A percentile compares a stretch with the other conserved stretches of the same genome.
Conservation (phyloP, 1,140 invertebrate genomes). For the Elysia chlorotica region DNA sequence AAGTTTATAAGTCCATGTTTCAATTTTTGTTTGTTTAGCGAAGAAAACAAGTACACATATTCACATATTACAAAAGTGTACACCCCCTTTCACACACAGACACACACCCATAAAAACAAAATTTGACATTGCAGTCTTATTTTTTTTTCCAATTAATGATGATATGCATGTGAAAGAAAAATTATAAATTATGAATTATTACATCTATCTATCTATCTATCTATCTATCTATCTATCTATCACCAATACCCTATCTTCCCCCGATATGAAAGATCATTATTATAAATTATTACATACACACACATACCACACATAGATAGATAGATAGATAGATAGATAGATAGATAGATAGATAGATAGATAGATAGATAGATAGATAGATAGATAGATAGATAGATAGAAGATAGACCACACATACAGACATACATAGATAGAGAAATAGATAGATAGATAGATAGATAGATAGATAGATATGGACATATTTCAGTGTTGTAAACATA, state of each 20-base stretch:
- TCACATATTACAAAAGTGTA: neutral
- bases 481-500: too few relatives aligned
- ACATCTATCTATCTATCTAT: too few relatives aligned
- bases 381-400: neutral
- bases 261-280: too few relatives aligned
- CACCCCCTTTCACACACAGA: neutral
- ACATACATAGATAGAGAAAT: neutral
- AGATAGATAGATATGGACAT: too few relatives aligned
- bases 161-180: too few relatives aligned
- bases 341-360: neutral
- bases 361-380: neutral
- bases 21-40: neutral
- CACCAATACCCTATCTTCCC: too few relatives aligned
- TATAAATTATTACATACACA: neutral
- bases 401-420: neutral
- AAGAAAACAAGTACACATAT: too few relatives aligned
- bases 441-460: neutral
- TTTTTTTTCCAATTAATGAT: too few relatives aligned
- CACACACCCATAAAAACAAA: conserved; percentile 10
- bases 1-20: neutral
- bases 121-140: too few relatives aligned
- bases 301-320: neutral
- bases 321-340: neutral
- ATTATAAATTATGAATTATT: too few relatives aligned
- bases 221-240: too few relatives aligned